phyloP scores from a whole-genome alignment of 2,888 invertebrate species.

The Autographa pulchrina region DNA sequence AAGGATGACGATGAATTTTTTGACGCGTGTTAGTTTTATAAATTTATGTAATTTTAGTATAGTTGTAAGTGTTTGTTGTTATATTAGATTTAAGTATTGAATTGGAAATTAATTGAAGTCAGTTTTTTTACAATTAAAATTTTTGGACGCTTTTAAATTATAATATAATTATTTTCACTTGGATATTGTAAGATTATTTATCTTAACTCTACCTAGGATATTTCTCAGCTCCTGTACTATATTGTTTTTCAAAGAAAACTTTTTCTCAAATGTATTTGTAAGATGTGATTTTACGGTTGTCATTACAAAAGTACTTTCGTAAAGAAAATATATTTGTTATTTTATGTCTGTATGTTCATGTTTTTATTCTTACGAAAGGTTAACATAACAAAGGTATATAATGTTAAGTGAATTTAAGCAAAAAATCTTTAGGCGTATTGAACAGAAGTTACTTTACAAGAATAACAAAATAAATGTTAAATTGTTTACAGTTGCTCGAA shows the following conservation, averaged over 20 bases:
- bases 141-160: too few relatives aligned
- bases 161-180: too few relatives aligned
- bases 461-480: background rate
- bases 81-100: too few relatives aligned
- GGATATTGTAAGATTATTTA: too few relatives aligned
- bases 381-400: background rate
- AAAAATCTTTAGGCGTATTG: background rate
- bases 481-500: background rate
- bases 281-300: constrained; percentile 7
- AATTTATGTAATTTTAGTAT: too few relatives aligned
- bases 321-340: background rate
- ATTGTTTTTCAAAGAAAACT: background rate
- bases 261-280: background rate
- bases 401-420: background rate
- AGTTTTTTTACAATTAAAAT: too few relatives aligned
- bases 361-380: background rate
- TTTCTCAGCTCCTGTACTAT: background rate
- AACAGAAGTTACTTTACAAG: background rate
- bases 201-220: too few relatives aligned
- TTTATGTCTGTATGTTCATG: background rate
- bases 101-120: too few relatives aligned
- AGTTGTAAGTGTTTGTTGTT: too few relatives aligned
- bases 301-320: background rate
- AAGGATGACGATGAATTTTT: too few relatives aligned
- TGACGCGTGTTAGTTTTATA: too few relatives aligned